Conservation (phyloP, 2,797 vertebrate species). For the Champsocephalus esox region DNA sequence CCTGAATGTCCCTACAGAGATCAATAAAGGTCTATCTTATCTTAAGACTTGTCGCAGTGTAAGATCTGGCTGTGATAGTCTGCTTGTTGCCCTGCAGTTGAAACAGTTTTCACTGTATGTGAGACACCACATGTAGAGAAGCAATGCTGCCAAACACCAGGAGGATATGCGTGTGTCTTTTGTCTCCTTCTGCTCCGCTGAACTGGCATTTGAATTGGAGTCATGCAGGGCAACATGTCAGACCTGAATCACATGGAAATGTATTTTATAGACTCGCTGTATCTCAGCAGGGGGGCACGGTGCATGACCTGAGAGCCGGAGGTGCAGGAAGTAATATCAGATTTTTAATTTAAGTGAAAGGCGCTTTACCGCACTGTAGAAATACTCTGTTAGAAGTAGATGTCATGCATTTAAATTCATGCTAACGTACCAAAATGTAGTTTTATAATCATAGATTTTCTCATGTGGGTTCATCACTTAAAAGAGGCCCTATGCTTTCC, state of each 20-base stretch:
- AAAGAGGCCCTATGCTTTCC: too few relatives aligned
- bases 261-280: slow-evolving; percentile 52
- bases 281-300: not conserved
- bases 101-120: slow-evolving; percentile 14
- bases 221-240: slow-evolving; percentile 66
- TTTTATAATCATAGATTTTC: too few relatives aligned
- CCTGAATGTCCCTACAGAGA: too few relatives aligned
- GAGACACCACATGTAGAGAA: slow-evolving; percentile 20
- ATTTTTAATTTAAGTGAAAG: too few relatives aligned
- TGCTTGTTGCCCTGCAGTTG: slow-evolving; percentile 15
- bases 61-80: slow-evolving; percentile 33
- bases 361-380: too few relatives aligned
- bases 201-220: slow-evolving; percentile 69
- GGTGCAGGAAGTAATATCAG: too few relatives aligned
- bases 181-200: slow-evolving; percentile 51
- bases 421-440: too few relatives aligned
- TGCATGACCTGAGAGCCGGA: slow-evolving; percentile 14
- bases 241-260: slow-evolving; percentile 38
- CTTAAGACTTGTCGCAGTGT: slow-evolving; percentile 6
- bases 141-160: slow-evolving; percentile 62
- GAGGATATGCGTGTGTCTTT: slow-evolving; percentile 36
- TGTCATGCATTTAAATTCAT: too few relatives aligned
- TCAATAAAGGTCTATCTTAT: too few relatives aligned
- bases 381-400: too few relatives aligned
- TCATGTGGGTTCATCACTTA: too few relatives aligned